Conservation (phyloP, 2,797 vertebrate species). For the Pipistrellus nathusii region DNA sequence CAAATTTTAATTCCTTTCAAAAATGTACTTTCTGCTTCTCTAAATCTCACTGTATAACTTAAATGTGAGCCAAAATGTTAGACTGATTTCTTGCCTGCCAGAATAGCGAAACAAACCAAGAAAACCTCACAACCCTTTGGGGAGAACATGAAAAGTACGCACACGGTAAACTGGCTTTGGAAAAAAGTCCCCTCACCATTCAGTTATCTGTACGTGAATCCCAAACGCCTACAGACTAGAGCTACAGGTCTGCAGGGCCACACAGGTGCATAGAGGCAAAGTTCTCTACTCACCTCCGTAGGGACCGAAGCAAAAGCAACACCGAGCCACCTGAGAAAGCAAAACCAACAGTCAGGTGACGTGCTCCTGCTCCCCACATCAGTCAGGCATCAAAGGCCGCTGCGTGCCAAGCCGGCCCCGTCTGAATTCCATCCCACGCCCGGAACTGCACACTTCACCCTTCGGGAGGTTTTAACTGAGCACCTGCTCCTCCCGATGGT, state of each 20-base stretch:
- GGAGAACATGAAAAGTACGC: not conserved
- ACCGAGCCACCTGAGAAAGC: conserved; percentile 94
- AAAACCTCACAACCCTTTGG: not conserved
- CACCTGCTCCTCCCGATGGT: not conserved
- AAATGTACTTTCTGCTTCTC: not conserved
- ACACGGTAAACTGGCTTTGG: not conserved
- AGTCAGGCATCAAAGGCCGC: no score
- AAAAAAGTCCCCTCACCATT: not conserved
- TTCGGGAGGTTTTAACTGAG: not conserved
- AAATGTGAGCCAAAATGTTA: not conserved
- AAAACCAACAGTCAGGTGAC: conserved; percentile 65
- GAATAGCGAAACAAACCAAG: not conserved
- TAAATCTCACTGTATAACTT: not conserved
- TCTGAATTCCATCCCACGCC: not conserved
- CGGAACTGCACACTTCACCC: not conserved
- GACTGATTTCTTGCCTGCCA: not conserved
- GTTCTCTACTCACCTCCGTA: conserved; percentile 90
- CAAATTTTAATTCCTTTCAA: not conserved
- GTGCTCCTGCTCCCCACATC: not conserved
- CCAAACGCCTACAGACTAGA: not conserved
- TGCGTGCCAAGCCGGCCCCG: fast-evolving
- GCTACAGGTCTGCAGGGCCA: not conserved
- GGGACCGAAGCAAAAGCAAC: conserved; percentile 94
- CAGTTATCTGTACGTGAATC: not conserved
- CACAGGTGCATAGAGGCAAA: not conserved